Conservation (phyloP, 2,888 invertebrate species). For the Melolontha melolontha region DNA sequence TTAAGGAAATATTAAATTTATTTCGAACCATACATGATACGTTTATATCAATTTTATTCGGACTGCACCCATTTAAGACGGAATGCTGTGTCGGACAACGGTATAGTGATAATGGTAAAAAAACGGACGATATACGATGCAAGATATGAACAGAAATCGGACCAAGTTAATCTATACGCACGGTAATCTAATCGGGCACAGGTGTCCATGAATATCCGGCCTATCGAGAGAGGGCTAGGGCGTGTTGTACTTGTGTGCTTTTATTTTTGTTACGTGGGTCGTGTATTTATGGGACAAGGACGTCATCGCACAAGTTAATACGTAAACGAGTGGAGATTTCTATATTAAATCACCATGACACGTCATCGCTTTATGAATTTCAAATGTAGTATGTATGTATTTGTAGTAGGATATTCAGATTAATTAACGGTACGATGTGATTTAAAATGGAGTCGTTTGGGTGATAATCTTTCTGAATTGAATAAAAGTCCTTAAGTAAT, state of each 20-base stretch:
- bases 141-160: slow-evolving; percentile 57
- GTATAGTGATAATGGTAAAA: slow-evolving; percentile 29
- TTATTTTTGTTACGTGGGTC: slow-evolving; percentile 56
- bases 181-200: slow-evolving; percentile 60
- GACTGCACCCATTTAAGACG: slow-evolving; percentile 23
- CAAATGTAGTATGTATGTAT: background rate
- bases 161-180: slow-evolving; percentile 54
- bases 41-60: slow-evolving; percentile 31
- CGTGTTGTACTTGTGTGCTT: slow-evolving; percentile 48
- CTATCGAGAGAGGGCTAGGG: slow-evolving; percentile 46
- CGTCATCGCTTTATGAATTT: slow-evolving; percentile 24
- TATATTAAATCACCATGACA: slow-evolving; percentile 20
- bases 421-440: too few species aligned
- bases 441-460: too few species aligned
- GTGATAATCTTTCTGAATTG: too few species aligned
- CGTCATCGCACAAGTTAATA: slow-evolving; percentile 46
- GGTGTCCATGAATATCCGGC: slow-evolving; percentile 59
- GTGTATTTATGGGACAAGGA: slow-evolving; percentile 59
- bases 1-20: too few species aligned
- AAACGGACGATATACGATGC: slow-evolving; percentile 46
- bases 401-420: background rate
- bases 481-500: too few species aligned
- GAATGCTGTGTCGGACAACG: slow-evolving; percentile 27
- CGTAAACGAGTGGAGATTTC: slow-evolving; percentile 10
- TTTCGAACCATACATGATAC: background rate